Evolutionary conservation across 2,113 vertebrate genomes (phyloP).

Genomic region (Abramis brama): DNA sequence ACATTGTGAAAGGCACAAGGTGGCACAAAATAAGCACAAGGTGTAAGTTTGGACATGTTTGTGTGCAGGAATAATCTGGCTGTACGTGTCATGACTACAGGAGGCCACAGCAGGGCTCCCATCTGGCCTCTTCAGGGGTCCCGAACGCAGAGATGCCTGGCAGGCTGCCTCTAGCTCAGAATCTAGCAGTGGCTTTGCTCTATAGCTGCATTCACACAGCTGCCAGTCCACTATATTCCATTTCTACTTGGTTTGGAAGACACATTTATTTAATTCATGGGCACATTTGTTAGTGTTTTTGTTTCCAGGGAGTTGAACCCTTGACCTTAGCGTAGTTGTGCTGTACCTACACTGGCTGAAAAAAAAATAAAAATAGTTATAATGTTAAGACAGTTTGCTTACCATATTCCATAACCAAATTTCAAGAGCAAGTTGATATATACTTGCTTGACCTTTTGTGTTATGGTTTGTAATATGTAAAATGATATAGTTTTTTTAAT

Average conservation of each 20-base stretch:
- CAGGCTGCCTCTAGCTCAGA: constrained; percentile 9
- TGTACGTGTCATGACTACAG: constrained; percentile 13
- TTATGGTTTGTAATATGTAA: neutral
- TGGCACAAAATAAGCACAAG: neutral
- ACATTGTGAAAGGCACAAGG: neutral
- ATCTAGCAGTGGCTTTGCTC: neutral
- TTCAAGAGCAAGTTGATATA: neutral
- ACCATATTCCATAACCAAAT: neutral
- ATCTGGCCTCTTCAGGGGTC: constrained; percentile 27
- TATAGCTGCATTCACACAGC: neutral
- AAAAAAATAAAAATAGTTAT: neutral
- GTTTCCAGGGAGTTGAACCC: neutral
- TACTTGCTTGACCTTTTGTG: neutral
- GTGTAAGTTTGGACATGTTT: neutral
- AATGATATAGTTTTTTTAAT: neutral
- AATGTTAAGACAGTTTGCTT: neutral
- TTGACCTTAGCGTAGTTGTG: neutral
- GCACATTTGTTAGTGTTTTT: neutral
- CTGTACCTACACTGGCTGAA: neutral
- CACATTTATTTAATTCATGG: neutral
- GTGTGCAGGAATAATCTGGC: neutral
- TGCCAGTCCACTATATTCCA: neutral
- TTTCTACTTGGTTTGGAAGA: neutral
- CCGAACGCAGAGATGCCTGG: neutral
- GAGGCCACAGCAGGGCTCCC: constrained; percentile 14